Evolutionary conservation across 2,888 invertebrate genomes (phyloP), one percentile per base, ranked within the genome.

Genomic region (Cephus spinipes): DNA sequence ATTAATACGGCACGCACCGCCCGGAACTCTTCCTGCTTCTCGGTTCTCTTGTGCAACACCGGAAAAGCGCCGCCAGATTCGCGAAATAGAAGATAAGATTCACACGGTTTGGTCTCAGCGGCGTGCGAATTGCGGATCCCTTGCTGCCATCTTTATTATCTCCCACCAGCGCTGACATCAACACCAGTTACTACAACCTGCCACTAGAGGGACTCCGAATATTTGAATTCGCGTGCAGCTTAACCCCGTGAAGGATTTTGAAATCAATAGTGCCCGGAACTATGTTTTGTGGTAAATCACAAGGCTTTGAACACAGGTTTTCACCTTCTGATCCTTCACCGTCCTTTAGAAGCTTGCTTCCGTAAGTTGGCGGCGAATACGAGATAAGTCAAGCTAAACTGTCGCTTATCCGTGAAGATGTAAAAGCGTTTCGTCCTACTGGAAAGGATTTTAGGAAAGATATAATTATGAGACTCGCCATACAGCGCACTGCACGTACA

Each of bases 61-160:
- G 71, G 12, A 71, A 71, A 31, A 71, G 71, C 71, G 32, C 71
- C 31, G 71, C 71, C 71, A 55, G 55, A 33, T 71, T 71, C 71
- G 71, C 71, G 12, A 71, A 55, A 31, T 33, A 33, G 71, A 71
- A 71, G 31, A 71, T 31, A 31, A 71, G 15, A 32, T 33, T 71
- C 55, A 55, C 55, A 55, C 78, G 32, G 80, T 81, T 40, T 79
- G 79, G 79, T 68, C 76, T 86, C 78, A 84, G 81, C 84, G 55
- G 55, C 55, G 85, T 83, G 84, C 85, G 83, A 84, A 83, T 85
- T 81, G 83, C 82, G 82, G 83, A 84, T 85, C 81, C 80, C 83
- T 84, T 83, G 82, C 55, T 9, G 55, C 81, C 83, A 83, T 86
- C 77, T 80, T 83, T 76, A 75, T 79, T 77, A 76, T 77, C 79